A percentile compares a stretch with the other conserved stretches of the same genome.
Conservation (phyloP, 2,113 vertebrate species). For the Syngnathus floridae region DNA sequence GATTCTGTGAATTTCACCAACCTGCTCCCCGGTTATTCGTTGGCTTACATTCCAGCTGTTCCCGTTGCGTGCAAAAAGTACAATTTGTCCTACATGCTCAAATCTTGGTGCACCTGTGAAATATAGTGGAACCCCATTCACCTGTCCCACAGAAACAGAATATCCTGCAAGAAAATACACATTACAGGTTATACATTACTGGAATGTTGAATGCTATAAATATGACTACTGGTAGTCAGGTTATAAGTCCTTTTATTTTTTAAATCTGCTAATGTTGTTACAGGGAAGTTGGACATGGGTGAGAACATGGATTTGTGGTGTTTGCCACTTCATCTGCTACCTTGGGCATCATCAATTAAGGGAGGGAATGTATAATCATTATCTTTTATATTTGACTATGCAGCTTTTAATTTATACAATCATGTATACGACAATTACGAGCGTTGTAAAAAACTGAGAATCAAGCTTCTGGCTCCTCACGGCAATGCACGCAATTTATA, state of each 20-base stretch:
- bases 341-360: no score
- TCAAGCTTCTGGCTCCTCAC: no score
- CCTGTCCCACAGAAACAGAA: slow-evolving; percentile 56
- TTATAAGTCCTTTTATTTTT: neutral
- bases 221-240: neutral
- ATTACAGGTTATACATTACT: neutral
- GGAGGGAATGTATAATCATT: no score
- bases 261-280: neutral
- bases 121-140: slow-evolving; percentile 24
- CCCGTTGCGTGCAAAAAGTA: slow-evolving; percentile 40
- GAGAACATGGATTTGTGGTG: no score
- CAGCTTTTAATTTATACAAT: no score
- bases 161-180: slow-evolving; percentile 55
- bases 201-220: neutral
- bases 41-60: slow-evolving; percentile 25
- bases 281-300: neutral
- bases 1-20: slow-evolving; percentile 22
- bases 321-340: no score
- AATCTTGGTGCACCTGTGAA: slow-evolving; percentile 68
- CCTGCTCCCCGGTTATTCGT: slow-evolving; percentile 53
- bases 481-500: no score
- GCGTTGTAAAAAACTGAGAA: no score
- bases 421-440: no score
- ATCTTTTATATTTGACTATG: no score
- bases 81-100: slow-evolving; percentile 55